These are phyloP conservation scores for Asarcornis scutulata DNA, from an alignment of 2,113 vertebrate species.

Conservation along the genomic window DNA sequence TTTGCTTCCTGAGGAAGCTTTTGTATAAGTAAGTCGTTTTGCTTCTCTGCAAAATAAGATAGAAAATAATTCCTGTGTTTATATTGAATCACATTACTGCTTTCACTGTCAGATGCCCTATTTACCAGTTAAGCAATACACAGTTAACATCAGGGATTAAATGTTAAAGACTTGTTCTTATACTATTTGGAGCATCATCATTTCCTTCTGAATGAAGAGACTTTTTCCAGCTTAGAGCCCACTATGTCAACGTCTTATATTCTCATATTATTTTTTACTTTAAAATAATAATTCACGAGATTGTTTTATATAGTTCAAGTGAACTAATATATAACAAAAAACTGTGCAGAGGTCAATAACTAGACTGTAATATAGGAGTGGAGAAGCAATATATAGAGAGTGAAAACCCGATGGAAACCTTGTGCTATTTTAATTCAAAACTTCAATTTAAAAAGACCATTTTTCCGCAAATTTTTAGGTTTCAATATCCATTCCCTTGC, in stretches of 20 bases:
- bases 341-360: background rate
- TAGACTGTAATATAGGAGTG: background rate
- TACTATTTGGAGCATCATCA: fast-evolving
- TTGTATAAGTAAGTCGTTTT: background rate
- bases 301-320: background rate
- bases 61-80: background rate
- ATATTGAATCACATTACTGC: background rate
- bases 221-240: background rate
- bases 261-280: background rate
- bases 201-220: background rate
- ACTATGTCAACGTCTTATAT: background rate
- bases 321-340: background rate
- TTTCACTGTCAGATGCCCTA: background rate
- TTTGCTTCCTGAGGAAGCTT: background rate
- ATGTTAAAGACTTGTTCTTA: background rate
- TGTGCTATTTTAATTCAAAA: background rate
- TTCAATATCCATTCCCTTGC: background rate
- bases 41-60: background rate
- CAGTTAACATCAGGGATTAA: background rate
- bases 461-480: background rate
- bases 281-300: background rate
- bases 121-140: background rate
- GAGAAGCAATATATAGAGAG: background rate
- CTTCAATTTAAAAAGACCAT: background rate
- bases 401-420: background rate